These are phyloP conservation scores for Cydia splendana DNA, from an alignment of 1,140 invertebrate genomes.

Conservation along the genomic window DNA sequence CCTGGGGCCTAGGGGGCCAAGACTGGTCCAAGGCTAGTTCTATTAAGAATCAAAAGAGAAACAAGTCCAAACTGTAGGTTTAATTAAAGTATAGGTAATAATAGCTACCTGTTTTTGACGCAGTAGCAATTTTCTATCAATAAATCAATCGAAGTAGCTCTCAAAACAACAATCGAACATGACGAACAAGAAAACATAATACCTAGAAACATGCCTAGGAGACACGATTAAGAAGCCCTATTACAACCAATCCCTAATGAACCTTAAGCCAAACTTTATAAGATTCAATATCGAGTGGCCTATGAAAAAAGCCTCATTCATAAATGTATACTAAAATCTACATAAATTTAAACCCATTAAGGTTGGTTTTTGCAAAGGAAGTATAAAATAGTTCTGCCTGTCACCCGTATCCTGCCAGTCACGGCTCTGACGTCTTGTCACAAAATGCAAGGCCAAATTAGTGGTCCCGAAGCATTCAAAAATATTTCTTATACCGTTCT, in stretches of 20 bases:
- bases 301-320: neutral
- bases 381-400: slow-evolving; percentile 5
- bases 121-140: slow-evolving; percentile 23
- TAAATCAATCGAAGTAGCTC: neutral
- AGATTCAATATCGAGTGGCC: neutral
- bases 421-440: slow-evolving; percentile 18
- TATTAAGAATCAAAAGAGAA: no score
- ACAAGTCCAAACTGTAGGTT: no score
- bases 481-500: neutral
- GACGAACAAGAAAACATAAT: slow-evolving; percentile 23
- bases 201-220: slow-evolving; percentile 15
- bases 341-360: neutral
- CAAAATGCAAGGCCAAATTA: slow-evolving; percentile 24
- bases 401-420: slow-evolving; percentile 29
- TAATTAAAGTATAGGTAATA: no score
- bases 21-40: no score
- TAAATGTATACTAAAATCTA: neutral
- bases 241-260: neutral
- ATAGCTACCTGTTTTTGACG: no score
- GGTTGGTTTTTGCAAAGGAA: neutral
- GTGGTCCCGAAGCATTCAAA: neutral
- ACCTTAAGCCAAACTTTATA: neutral
- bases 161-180: slow-evolving; percentile 2
- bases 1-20: no score
- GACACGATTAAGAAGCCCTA: neutral